These are phyloP conservation scores for Drosophila tropicalis DNA, from an alignment of 1,140 invertebrate genomes.

Conservation along the genomic window DNA sequence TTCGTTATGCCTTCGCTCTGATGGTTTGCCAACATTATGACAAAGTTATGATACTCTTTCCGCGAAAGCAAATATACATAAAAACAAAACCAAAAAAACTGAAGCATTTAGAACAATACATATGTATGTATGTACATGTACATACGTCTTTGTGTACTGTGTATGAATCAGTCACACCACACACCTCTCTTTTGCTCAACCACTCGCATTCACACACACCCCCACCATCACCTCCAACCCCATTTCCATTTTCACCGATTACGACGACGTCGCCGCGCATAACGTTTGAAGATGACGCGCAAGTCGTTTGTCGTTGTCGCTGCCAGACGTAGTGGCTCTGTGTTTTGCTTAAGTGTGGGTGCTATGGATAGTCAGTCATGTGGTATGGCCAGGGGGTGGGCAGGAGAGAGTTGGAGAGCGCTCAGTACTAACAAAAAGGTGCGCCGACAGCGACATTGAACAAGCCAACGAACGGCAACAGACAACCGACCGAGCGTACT, in stretches of 20 bases:
- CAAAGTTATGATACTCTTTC: slow-evolving; percentile 78
- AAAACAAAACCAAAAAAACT: slow-evolving; percentile 19
- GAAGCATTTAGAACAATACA: slow-evolving; percentile 38
- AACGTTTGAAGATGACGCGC: slow-evolving; percentile 71
- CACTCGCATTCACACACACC: not conserved
- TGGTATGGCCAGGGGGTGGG: not conserved
- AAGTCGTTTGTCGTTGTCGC: slow-evolving; percentile 54
- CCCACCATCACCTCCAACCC: not conserved
- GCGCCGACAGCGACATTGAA: slow-evolving; percentile 68
- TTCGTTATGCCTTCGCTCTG: slow-evolving; percentile 42
- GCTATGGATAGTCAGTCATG: slow-evolving; percentile 9
- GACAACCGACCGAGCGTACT: slow-evolving; percentile 11
- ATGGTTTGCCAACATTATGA: slow-evolving; percentile 73
- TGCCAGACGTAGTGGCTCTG: slow-evolving; percentile 72
- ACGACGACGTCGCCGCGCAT: slow-evolving; percentile 59
- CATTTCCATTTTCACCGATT: slow-evolving; percentile 23
- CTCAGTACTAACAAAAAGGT: slow-evolving; percentile 54
- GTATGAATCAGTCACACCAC: slow-evolving; percentile 3
- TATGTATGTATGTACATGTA: not conserved
- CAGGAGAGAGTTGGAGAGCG: slow-evolving; percentile 16
- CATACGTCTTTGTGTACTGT: not conserved
- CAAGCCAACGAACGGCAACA: slow-evolving; percentile 53
- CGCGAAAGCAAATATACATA: slow-evolving; percentile 54
- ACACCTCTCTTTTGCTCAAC: slow-evolving; percentile 34
- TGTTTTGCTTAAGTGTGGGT: slow-evolving; percentile 43